Conservation (phyloP, 2,888 invertebrate species). For the Plagodis pulveraria region DNA sequence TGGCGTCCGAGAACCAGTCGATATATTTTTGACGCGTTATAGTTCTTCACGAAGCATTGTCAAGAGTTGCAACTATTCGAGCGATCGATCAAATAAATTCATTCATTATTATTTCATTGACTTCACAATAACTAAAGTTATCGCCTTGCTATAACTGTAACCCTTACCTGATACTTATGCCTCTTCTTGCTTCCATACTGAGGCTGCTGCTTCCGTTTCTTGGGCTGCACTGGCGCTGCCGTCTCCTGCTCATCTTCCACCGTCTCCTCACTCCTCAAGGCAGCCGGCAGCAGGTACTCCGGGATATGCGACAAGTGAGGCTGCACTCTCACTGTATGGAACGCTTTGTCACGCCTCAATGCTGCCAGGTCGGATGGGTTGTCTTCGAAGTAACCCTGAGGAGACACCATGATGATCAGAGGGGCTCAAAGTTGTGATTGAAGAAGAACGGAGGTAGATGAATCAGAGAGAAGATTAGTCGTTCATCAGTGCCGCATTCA, state of each 20-base stretch:
- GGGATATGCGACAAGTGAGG: slow-evolving; percentile 96
- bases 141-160: no score
- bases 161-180: slow-evolving; percentile 72
- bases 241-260: slow-evolving; percentile 63
- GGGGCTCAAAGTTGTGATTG: not conserved
- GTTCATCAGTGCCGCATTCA: slow-evolving; percentile 74
- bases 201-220: slow-evolving; percentile 60
- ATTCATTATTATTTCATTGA: no score
- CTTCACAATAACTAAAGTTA: no score
- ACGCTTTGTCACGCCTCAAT: slow-evolving; percentile 92
- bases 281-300: slow-evolving; percentile 94
- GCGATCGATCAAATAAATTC: no score
- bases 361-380: slow-evolving; percentile 95
- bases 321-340: slow-evolving; percentile 93
- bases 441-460: no score
- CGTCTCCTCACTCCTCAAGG: slow-evolving; percentile 87
- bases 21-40: no score
- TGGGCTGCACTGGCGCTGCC: slow-evolving; percentile 46
- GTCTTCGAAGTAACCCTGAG: slow-evolving; percentile 94
- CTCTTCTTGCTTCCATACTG: slow-evolving; percentile 70
- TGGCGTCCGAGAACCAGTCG: no score
- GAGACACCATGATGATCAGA: not conserved
- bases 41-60: no score
- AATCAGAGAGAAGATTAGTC: slow-evolving; percentile 83
- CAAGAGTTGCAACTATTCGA: no score